Percentiles rank a stretch among this genome's conserved stretches.
Evolutionary conservation across 2,797 vertebrate species (phyloP).

Genomic region (Lacerta bilineata): DNA sequence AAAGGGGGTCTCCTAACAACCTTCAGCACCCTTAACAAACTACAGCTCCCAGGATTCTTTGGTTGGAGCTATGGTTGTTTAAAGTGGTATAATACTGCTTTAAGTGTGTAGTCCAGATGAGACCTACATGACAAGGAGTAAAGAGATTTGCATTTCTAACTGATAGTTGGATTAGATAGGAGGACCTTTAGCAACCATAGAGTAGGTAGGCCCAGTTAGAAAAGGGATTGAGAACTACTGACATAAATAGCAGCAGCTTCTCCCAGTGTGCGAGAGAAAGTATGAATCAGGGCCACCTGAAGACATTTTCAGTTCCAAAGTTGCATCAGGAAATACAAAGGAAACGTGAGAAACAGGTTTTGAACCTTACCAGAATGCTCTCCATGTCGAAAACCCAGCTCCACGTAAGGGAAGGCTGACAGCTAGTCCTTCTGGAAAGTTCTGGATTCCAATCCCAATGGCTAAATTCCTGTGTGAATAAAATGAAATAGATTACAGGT

Average conservation of each 20-base stretch:
- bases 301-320: not conserved
- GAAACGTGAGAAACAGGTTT: not conserved
- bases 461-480: slow-evolving; percentile 88
- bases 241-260: not conserved
- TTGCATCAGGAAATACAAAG: not conserved
- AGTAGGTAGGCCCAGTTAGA: not conserved
- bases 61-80: too few species aligned
- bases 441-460: slow-evolving; percentile 96
- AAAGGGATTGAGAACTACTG: not conserved
- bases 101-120: not conserved
- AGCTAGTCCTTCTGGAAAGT: slow-evolving; percentile 96
- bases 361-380: slow-evolving; percentile 88
- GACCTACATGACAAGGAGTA: not conserved
- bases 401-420: slow-evolving; percentile 93
- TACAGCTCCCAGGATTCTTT: too few species aligned
- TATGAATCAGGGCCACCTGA: not conserved
- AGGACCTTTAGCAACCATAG: not conserved
- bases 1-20: too few species aligned
- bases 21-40: too few species aligned
- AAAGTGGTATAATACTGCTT: too few species aligned
- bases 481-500: not conserved
- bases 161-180: not conserved
- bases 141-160: not conserved
- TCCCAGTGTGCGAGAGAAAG: not conserved
- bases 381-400: slow-evolving; percentile 90